Base-by-base conservation (phyloP, 2,113 vertebrate species). In the Catharus fuscescens region DNA sequence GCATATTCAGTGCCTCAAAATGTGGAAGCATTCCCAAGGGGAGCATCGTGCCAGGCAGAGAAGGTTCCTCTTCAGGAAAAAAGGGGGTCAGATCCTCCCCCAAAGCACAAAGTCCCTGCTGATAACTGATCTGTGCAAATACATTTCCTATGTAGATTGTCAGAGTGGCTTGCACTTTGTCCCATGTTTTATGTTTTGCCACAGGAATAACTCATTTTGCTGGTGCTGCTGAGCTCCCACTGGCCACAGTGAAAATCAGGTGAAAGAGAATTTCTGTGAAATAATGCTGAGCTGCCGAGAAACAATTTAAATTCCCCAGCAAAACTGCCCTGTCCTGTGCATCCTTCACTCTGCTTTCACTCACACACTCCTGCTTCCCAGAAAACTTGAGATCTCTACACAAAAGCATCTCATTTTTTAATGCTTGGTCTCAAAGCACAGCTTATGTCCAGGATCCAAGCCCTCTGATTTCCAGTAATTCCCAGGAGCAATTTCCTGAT, bases 1-100 rank as follows among this genome's bases (percentile, higher is more conserved):
- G 90, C 88, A 78, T 78, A 93, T 77, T 86, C 90, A 92, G 65
- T 78, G 8, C 4, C 79, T 97, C 93, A 42, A 88, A 97, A 96
- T 71, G 87, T 83, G 65, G 14, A 23, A 93, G 78, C 31, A 19
- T 83, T 91, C 93, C 90, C 92, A 18, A 38, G 83, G 93, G 96
- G 57, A 90, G 65, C 67, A 62, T 34, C 10, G 26, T 13, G 59
- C 72, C 92, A 80, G 65, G 13, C 44, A 72, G 47, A 82, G 73
- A 86, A 59, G 73, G n/a, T 11, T 92, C 53, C 59, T 90, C 38
- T 69, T 70, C 57, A 69, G 73, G 80, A 88, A 42, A 54, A 92
- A 89, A 56, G 18, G n/a, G 54, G 64, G 60, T 77, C 83, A 95
- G 78, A 69, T 31, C 85, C 72, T 91, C 88, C 62, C 54, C 53